Base-by-base conservation (phyloP, 1,140 invertebrate genomes). In the Dendrolimus kikuchii region DNA sequence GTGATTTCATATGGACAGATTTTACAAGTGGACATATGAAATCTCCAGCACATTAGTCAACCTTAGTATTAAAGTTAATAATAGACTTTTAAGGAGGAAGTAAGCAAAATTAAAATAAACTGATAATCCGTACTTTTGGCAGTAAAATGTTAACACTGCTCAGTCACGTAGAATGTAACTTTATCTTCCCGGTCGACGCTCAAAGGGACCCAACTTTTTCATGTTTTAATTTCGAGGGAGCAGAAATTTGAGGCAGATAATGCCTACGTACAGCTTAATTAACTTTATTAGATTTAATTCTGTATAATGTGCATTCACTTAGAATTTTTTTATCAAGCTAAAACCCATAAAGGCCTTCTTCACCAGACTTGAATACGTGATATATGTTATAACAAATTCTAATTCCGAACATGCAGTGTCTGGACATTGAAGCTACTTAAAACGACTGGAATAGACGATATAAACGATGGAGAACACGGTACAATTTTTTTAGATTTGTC, bases 241-340 rank as follows among this genome's bases (percentile, higher is more conserved):
- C 59, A 62, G 65, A 66, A 77, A 63, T 76, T 80, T 75, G 68
- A 67, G 62, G 51, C 58, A 80, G 81, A 84, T 84, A 84, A 83
- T 77, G 66, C 74, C 69, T 50, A 66, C 64, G 54, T 59, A 78
- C 53, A 53, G 64, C 70, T 83, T 83, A 81, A 83, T 81, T 83
- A 83, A 80, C 68, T 78, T 81, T 74, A 81, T 81, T 83, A 76
- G 68, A 81, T 81, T 84, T 81, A 80, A 81, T 81, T 80, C 74
- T 64, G 62, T 43, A 65, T 53, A 68, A 75, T 74, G 74, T 78
- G 74, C 69, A 53, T 52, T 55, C 68, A 68, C 65, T 49, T 71
- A 8, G 46, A 8, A 38, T 37, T 9, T 38, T n/a, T 7, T 8
- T 7, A 38, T 7, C 5, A 23, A 7, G 38, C n/a, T 45, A 45